Percentiles rank a stretch among this genome's conserved stretches.
phyloP scores from a whole-genome alignment of 2,888 invertebrate genomes.

The Embidobia sp. region DNA sequence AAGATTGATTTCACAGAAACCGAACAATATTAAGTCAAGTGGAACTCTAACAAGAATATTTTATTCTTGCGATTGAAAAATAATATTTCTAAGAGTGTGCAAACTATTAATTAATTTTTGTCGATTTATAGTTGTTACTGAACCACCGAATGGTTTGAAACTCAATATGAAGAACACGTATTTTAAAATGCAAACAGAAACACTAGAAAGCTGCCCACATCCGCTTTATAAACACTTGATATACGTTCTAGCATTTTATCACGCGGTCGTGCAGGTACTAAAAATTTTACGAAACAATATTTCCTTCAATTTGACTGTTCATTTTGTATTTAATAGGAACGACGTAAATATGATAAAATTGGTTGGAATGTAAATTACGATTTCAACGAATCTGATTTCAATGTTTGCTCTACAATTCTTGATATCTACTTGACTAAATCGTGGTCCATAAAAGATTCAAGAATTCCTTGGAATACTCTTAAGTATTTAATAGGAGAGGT shows the following conservation, averaged over 20 bases:
- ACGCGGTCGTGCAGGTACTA: constrained; percentile 92
- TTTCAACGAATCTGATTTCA: constrained; percentile 96
- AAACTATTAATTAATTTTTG: background rate
- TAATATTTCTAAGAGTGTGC: background rate
- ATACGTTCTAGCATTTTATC: constrained; percentile 95
- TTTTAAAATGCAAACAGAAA: constrained; percentile 90
- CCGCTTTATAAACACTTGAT: constrained; percentile 90
- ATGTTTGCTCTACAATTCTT: constrained; percentile 92
- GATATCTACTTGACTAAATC: constrained; percentile 92
- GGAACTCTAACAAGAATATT: no score
- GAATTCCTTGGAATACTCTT: constrained; percentile 94
- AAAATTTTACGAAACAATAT: no score
- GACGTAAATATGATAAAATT: constrained; percentile 95
- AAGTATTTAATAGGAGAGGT: constrained; percentile 97
- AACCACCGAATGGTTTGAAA: constrained; percentile 95
- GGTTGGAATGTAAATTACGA: constrained; percentile 98
- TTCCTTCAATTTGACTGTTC: no score
- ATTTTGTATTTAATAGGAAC: constrained; percentile 84
- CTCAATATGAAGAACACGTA: constrained; percentile 94
- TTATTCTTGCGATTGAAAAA: no score
- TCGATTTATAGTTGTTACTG: constrained; percentile 91
- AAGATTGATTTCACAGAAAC: no score
- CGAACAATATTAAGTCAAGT: constrained; percentile 6
- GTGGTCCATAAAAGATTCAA: constrained; percentile 83
- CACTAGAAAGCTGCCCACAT: constrained; percentile 89